Percentiles rank a stretch among this genome's conserved stretches.
Conservation (phyloP, 64 coral and sea anemone genomes). For the Dendrophyllia cribrosa region DNA sequence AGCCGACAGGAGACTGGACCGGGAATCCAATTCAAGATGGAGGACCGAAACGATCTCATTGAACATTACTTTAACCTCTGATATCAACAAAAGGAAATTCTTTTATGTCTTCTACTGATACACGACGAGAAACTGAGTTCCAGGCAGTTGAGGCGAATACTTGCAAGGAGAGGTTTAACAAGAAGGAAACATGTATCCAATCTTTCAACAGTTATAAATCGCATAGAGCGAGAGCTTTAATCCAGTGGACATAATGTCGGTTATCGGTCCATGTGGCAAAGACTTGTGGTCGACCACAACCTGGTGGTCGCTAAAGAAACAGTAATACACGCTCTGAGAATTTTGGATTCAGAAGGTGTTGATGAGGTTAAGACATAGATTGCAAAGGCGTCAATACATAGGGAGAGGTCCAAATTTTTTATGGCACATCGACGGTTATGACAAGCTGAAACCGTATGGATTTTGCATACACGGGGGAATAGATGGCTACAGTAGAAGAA, state of each 20-base stretch:
- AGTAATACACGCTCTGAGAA: slow-evolving; percentile 43
- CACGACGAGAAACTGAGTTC: not conserved
- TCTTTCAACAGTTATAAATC: slow-evolving; percentile 6
- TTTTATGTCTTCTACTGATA: too few species aligned
- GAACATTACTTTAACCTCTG: slow-evolving; percentile 51
- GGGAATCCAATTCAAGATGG: slow-evolving; percentile 8
- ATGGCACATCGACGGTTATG: slow-evolving; percentile 77
- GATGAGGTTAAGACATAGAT: slow-evolving; percentile 67
- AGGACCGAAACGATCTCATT: slow-evolving; percentile 27
- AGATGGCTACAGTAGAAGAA: slow-evolving; percentile 75
- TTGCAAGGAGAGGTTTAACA: slow-evolving; percentile 27
- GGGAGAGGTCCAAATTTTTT: slow-evolving; percentile 72
- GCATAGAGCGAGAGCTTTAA: slow-evolving; percentile 5
- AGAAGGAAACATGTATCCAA: slow-evolving; percentile 24
- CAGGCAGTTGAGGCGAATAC: slow-evolving; percentile 58
- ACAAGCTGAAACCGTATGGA: slow-evolving; percentile 71
- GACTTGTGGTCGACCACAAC: slow-evolving; percentile 23
- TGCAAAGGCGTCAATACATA: slow-evolving; percentile 71
- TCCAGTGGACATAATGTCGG: slow-evolving; percentile 32
- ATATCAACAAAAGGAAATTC: slow-evolving; percentile 31
- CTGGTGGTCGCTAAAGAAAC: slow-evolving; percentile 59
- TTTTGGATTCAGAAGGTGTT: slow-evolving; percentile 54
- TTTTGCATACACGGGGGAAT: slow-evolving; percentile 81
- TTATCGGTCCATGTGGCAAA: slow-evolving; percentile 52
- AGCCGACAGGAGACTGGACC: not conserved